Evolutionary conservation across 2,888 invertebrate genomes (phyloP).

Genomic region (Ommatoiulus sabulosus): DNA sequence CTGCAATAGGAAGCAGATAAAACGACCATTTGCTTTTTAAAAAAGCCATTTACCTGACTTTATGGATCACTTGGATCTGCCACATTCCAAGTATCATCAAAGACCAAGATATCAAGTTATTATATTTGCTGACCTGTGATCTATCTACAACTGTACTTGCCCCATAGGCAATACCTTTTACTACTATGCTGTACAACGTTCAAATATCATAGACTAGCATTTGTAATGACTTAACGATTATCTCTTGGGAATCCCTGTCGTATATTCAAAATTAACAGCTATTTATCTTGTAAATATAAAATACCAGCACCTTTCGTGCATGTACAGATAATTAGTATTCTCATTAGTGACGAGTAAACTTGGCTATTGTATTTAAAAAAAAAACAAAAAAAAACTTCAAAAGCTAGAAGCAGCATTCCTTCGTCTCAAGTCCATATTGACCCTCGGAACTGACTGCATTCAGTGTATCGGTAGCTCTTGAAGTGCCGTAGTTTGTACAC

Average conservation of each 20-base stretch:
- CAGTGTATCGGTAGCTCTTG: neutral
- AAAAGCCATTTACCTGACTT: slow-evolving; percentile 36
- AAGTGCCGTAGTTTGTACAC: neutral
- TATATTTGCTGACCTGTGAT: slow-evolving; percentile 45
- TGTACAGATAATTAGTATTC: neutral
- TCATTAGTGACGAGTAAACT: neutral
- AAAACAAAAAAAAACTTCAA: neutral
- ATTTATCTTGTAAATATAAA: slow-evolving; percentile 45
- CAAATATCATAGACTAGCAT: slow-evolving; percentile 12
- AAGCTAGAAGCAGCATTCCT: neutral
- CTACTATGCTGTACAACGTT: neutral
- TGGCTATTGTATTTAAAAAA: neutral
- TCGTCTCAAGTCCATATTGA: neutral
- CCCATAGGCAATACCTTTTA: neutral
- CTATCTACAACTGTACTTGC: neutral
- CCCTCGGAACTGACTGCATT: neutral
- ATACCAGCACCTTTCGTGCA: neutral
- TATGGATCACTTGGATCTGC: slow-evolving; percentile 41
- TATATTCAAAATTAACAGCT: neutral
- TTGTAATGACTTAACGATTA: neutral
- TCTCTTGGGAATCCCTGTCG: neutral
- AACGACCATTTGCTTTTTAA: slow-evolving; percentile 45
- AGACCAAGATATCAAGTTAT: slow-evolving; percentile 30
- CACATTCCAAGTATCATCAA: slow-evolving; percentile 22
- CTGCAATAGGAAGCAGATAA: slow-evolving; percentile 5